Evolutionary conservation across 2,797 vertebrate species (phyloP).

Genomic region (Scolopax bukidnonensis): DNA sequence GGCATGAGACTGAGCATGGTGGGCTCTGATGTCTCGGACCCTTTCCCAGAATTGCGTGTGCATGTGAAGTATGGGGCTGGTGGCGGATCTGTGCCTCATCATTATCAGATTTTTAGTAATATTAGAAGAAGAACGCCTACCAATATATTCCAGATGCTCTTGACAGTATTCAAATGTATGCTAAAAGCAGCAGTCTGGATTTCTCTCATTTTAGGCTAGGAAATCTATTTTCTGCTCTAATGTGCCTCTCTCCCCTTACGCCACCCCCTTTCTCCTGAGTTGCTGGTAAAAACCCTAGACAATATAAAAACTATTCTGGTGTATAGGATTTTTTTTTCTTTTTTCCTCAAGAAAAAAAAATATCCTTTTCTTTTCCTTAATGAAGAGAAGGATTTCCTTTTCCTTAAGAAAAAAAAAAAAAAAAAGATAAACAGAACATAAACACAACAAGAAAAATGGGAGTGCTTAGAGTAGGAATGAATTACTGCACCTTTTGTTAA

Average conservation of each 20-base stretch:
- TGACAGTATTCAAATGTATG: constrained; percentile 36
- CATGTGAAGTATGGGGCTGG: neutral
- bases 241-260: neutral
- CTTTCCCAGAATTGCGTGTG: fast-evolving
- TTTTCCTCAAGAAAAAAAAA: neutral
- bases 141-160: constrained; percentile 32
- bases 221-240: constrained; percentile 59
- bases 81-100: neutral
- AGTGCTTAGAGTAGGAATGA: neutral
- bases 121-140: neutral
- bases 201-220: constrained; percentile 28
- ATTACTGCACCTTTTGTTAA: neutral
- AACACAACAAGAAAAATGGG: neutral
- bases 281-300: neutral
- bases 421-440: neutral
- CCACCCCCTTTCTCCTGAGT: neutral
- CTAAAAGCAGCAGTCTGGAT: constrained; percentile 24
- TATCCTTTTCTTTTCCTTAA: neutral
- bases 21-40: neutral
- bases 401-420: neutral
- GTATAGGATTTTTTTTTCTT: neutral
- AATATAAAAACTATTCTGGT: neutral
- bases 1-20: neutral
- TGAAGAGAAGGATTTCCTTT: neutral
- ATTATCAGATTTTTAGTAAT: neutral